These are phyloP conservation scores for Talpa occidentalis DNA, from an alignment of 2,113 vertebrate species.

Conservation along the genomic window DNA sequence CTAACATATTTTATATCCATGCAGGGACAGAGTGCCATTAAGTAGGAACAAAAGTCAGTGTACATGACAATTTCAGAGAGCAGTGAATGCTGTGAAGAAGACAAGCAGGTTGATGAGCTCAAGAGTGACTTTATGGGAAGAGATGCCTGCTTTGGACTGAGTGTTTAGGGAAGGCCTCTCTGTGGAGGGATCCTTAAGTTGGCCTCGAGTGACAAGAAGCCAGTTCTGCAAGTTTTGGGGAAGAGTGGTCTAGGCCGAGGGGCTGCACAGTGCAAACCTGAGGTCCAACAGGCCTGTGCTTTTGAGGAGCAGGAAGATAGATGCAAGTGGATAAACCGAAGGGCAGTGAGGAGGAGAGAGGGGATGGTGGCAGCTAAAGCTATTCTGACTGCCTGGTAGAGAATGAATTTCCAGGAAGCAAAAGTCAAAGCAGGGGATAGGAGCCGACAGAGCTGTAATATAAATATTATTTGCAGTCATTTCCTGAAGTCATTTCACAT, in stretches of 20 bases:
- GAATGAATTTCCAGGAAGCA: background rate
- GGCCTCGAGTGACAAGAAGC: background rate
- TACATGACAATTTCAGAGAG: background rate
- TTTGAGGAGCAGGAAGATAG: background rate
- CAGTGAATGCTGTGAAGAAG: background rate
- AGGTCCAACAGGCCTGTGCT: background rate
- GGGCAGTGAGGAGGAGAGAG: background rate
- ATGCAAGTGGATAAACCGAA: background rate
- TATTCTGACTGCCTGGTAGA: background rate
- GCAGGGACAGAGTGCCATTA: background rate
- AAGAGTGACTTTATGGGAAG: background rate
- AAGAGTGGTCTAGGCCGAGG: background rate
- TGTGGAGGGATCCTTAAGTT: background rate
- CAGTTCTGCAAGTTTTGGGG: background rate
- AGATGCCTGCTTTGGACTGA: too few species aligned
- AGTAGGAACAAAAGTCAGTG: background rate
- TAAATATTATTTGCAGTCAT: background rate
- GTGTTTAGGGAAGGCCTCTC: background rate
- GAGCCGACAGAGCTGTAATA: background rate
- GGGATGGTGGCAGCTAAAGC: fast-evolving
- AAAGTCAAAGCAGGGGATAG: background rate
- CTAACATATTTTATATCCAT: background rate
- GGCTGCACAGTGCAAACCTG: fast-evolving
- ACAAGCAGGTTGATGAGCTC: background rate
- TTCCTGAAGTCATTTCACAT: background rate